Evolutionary conservation across 2,888 invertebrate species (phyloP).

Genomic region (Gastracanthus pulcherrimus): DNA sequence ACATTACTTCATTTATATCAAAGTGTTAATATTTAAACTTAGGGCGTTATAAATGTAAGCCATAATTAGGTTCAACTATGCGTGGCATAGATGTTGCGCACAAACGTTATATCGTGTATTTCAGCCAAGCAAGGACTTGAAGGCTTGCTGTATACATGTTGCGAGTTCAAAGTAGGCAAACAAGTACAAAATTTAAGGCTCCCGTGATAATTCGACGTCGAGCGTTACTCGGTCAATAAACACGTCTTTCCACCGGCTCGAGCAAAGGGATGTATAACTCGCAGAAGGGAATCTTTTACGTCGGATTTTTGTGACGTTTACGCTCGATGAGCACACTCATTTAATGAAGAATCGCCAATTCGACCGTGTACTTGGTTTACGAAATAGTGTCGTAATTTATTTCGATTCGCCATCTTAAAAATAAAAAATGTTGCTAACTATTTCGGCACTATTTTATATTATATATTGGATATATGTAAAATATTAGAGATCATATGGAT

Average conservation of each 20-base stretch:
- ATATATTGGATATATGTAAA: no score
- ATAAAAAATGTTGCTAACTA: no score
- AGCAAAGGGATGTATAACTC: slow-evolving; percentile 14
- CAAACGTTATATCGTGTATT: neutral
- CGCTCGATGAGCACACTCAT: neutral
- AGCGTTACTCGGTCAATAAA: slow-evolving; percentile 52
- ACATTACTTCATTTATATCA: no score
- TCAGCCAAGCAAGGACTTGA: neutral
- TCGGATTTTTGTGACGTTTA: neutral
- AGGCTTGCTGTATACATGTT: neutral
- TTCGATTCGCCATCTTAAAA: no score
- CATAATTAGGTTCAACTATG: no score
- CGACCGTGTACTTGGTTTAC: no score
- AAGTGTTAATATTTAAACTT: no score
- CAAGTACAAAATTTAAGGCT: slow-evolving; percentile 61
- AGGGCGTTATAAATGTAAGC: no score
- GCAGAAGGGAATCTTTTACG: neutral
- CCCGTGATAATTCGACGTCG: slow-evolving; percentile 30
- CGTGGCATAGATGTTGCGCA: neutral
- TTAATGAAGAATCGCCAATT: no score
- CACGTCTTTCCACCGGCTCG: slow-evolving; percentile 39
- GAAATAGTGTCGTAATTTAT: no score
- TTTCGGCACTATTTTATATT: no score
- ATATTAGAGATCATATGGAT: no score
- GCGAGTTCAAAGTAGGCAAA: slow-evolving; percentile 55